Percentiles rank a stretch among this genome's conserved stretches.
Conservation (phyloP, 2,797 vertebrate species). For the Hemitrygon akajei region DNA sequence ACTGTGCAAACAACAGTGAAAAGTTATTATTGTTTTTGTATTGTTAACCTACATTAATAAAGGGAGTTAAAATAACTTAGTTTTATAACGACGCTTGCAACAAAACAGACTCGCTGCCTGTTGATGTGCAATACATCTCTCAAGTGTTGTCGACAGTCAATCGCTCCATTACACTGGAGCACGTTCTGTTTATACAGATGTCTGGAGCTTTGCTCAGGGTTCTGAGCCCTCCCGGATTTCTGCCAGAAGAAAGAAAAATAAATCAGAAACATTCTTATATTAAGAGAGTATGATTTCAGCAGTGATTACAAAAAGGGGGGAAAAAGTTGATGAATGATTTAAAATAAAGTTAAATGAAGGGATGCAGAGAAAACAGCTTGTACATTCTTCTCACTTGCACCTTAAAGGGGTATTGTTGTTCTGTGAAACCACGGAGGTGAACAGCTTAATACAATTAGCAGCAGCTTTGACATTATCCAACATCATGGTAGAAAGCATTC, state of each 20-base stretch:
- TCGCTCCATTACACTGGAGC: constrained; percentile 34
- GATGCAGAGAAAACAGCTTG: constrained; percentile 7
- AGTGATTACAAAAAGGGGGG: constrained; percentile 7
- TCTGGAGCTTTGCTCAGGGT: constrained; percentile 31
- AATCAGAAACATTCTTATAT: constrained; percentile 34
- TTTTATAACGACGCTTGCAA: constrained; percentile 32
- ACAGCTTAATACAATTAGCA: constrained; percentile 32
- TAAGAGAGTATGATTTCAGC: constrained; percentile 31
- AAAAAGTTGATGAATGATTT: constrained; percentile 33
- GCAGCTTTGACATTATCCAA: background rate
- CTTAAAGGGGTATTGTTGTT: constrained; percentile 16
- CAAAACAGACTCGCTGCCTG: constrained; percentile 32
- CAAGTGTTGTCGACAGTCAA: constrained; percentile 24
- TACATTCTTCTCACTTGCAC: background rate
- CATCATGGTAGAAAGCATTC: constrained; percentile 6
- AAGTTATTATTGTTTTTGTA: constrained; percentile 31
- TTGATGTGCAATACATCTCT: constrained; percentile 7
- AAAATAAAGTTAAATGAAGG: background rate
- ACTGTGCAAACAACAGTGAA: background rate
- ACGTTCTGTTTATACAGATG: constrained; percentile 35
- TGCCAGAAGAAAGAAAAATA: constrained; percentile 37
- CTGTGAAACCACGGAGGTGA: background rate
- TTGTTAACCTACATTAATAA: constrained; percentile 33
- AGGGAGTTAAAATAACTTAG: constrained; percentile 34
- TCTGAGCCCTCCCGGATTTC: constrained; percentile 28